Evolutionary conservation across 2,113 vertebrate genomes (phyloP), one percentile per base, ranked within the genome.

Genomic region (Nerophis lumbriciformis): DNA sequence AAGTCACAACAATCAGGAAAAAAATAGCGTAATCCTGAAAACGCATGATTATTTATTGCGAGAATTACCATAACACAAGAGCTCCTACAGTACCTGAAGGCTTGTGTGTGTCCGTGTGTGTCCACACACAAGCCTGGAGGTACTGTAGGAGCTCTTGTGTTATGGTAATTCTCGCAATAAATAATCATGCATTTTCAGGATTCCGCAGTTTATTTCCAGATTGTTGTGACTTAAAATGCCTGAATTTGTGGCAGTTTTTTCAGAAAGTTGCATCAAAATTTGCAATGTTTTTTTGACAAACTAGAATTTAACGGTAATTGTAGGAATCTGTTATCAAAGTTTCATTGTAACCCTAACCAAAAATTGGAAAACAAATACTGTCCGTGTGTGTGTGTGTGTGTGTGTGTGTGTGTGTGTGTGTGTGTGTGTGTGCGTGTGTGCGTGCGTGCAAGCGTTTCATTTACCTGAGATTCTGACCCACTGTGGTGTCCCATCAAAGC

Each of bases 401-500:
- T 59, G 50, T 59, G 38, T 21, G 42, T 44, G 42, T 47, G 14
- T 65, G 45, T 59, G 50, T 59, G 38, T 21, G 42, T 44, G 42
- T n/a, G n/a, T n/a, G 19, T 19, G 19, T 19, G 19, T 19, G 19
- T 19, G 19, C 2, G 19, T 19, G 19, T 47, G 14, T 65, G 45
- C 59, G 50, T 59, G 38, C 21, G 42, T 44, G 42, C 11, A 3
- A 10, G 42, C 5, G 55, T 55, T 63, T 60, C 37, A 45, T 66
- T 53, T 63, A 74, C 61, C 65, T 77, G 57, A n/a, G 62, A 59
- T 14, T 59, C 59, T 49, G 15, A 38, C 52, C 65, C 42, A 4
- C 42, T 10, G 42, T 38, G 9, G 51, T 52, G 45, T 52, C 68
- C 74, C 61, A 63, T 77, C 61, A 70, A 68, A 55, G 59, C 69